Percentiles rank a stretch among this genome's conserved stretches.
These are phyloP conservation scores for Peromyscus aztecus DNA, from an alignment of 2,797 vertebrate genomes.

Conservation along the genomic window DNA sequence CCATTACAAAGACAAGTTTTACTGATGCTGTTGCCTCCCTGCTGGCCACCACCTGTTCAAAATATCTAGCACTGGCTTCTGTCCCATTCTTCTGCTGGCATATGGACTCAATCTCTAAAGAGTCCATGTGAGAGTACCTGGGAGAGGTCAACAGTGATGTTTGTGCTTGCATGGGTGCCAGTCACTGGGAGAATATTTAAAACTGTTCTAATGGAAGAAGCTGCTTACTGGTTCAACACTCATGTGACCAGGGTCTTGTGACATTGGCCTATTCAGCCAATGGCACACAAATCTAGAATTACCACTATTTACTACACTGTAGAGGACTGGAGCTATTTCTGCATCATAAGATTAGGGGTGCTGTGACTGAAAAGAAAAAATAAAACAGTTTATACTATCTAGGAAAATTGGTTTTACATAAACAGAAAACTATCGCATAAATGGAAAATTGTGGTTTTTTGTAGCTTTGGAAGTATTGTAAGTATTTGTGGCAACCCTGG, in stretches of 20 bases:
- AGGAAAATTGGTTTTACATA: not conserved
- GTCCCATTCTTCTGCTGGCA: not conserved
- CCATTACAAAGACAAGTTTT: slow-evolving; percentile 16
- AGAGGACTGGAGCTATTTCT: not conserved
- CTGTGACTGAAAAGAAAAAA: slow-evolving; percentile 2
- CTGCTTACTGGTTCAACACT: not conserved
- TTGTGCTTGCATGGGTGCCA: not conserved
- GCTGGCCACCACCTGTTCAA: slow-evolving; percentile 63
- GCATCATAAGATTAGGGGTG: not conserved
- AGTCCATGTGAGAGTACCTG: slow-evolving; percentile 6
- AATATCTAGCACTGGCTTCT: slow-evolving; percentile 41
- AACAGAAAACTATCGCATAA: not conserved
- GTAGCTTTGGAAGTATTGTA: not conserved
- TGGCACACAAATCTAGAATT: slow-evolving; percentile 34
- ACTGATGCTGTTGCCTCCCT: not conserved
- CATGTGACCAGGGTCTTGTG: slow-evolving; percentile 30
- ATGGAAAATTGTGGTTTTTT: not conserved
- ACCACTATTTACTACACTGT: not conserved
- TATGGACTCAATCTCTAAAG: slow-evolving; percentile 2
- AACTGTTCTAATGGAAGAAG: not conserved
- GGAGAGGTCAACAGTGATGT: slow-evolving; percentile 39
- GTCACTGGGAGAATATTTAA: slow-evolving; percentile 52
- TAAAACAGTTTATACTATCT: not conserved
- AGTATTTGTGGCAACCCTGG: not conserved
- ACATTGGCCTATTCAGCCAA: not conserved